phyloP scores from a whole-genome alignment of 2,797 vertebrate species.

The Myripristis murdjan region DNA sequence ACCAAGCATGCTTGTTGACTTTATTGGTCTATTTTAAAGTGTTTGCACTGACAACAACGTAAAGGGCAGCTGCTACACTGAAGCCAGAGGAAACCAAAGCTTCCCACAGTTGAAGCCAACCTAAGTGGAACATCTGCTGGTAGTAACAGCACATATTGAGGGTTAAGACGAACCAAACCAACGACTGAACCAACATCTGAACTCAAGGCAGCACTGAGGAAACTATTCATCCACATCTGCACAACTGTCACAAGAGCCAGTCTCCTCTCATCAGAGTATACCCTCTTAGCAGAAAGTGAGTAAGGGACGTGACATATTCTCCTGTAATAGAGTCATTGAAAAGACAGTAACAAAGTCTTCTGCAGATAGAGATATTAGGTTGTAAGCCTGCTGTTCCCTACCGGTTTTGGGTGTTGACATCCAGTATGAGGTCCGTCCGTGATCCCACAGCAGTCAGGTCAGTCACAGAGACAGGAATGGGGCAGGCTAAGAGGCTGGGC shows the following conservation, averaged over 20 bases:
- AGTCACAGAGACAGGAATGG: conserved; percentile 44
- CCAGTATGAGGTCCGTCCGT: conserved; percentile 47
- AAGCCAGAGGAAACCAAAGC: conserved; percentile 22
- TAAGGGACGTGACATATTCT: neutral
- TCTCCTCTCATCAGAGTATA: neutral
- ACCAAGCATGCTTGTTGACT: conserved; percentile 2
- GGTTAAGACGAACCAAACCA: conserved; percentile 27
- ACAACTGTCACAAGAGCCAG: conserved; percentile 7
- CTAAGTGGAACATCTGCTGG: conserved; percentile 34
- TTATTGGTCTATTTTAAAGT: conserved; percentile 2
- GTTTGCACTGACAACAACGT: conserved; percentile 10
- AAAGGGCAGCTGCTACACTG: neutral
- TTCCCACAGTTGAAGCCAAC: conserved; percentile 48
- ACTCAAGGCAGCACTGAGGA: neutral
- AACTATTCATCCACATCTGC: conserved; percentile 22
- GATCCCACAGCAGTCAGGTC: conserved; percentile 52
- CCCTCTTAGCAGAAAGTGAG: neutral
- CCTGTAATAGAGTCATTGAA: conserved; percentile 2
- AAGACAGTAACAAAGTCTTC: conserved; percentile 10
- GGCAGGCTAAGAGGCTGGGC: conserved; percentile 26
- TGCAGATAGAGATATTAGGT: neutral
- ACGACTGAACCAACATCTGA: conserved; percentile 12
- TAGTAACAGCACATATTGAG: conserved; percentile 2
- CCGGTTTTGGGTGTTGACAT: conserved; percentile 65
- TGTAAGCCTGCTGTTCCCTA: conserved; percentile 49